Base-by-base conservation (phyloP, 2,888 invertebrate genomes). In the Sarcophaga variegata region DNA sequence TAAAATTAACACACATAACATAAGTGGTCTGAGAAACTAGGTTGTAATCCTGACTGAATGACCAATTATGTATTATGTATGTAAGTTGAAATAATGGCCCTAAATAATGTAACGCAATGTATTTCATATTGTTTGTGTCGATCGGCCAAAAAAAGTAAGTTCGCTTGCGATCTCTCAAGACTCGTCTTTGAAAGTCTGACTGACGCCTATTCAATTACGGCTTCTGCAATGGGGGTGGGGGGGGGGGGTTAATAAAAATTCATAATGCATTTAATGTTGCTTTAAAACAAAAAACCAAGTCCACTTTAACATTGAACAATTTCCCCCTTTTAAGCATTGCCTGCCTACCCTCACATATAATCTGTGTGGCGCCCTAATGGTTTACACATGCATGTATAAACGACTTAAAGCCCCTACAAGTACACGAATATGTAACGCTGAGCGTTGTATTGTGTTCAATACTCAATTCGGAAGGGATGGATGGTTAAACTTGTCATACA, bases 401-500 rank as follows among this genome's bases (percentile, higher is more conserved):
- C 79, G 63, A 71, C 70, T 80, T 66, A 49, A 59, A 49, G 17
- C 54, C 54, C 54, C 54, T 54, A 54, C 54, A 54, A 79, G 22
- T 47, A 47, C 54, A 80, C 66, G 25, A 64, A 37, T 12, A 74
- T 77, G 78, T 77, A 49, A 67, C 74, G 64, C 47, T 22, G 66
- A 70, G 64, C 62, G 8, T 75, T 83, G 80, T 69, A 25, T 67
- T 80, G 62, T 78, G 72, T 76, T 84, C 76, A 87, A 87, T 84
- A 81, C 75, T 62, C 17, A 81, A 59, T 75, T 78, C 71, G 49
- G 76, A 87, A 82, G 87, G 84, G 84, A 87, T 78, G 81, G 78
- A 71, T 71, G 74, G 74, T 79, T 76, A 79, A 83, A 81, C 78
- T 83, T 84, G 84, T 76, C 84, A 81, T 87, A 84, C 70, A 85